phyloP scores from a whole-genome alignment of 2,797 vertebrate genomes.

The Parambassis ranga region DNA sequence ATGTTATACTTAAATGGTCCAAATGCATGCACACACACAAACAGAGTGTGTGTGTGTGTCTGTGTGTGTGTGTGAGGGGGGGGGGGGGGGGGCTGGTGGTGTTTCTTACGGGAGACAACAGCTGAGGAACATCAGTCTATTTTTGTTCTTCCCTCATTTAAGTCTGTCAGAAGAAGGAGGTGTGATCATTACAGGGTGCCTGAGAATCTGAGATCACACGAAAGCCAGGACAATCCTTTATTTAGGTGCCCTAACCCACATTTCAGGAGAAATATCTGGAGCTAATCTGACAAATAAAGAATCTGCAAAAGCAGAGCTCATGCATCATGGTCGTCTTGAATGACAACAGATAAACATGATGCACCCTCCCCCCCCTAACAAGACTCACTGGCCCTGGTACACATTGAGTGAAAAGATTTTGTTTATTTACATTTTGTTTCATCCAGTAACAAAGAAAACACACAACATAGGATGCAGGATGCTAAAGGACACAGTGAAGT shows the following conservation, averaged over 20 bases:
- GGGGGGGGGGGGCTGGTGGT: background rate
- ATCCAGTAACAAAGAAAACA: too few relatives aligned
- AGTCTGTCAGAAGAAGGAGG: slow-evolving; percentile 45
- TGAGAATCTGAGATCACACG: slow-evolving; percentile 23
- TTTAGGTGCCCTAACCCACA: slow-evolving; percentile 7
- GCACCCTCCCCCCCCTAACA: too few relatives aligned
- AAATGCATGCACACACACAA: background rate
- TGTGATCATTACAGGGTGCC: slow-evolving; percentile 27
- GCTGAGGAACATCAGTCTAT: slow-evolving; percentile 65
- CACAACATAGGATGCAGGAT: too few relatives aligned
- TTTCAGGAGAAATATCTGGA: background rate
- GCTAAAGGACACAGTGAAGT: too few relatives aligned
- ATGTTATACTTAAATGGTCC: background rate
- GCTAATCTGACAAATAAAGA: background rate
- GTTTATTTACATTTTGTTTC: too few relatives aligned
- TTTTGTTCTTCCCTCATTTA: slow-evolving; percentile 50
- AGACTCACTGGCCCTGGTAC: too few relatives aligned
- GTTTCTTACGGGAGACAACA: slow-evolving; percentile 54
- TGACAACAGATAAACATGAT: too few relatives aligned
- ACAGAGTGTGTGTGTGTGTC: too few relatives aligned
- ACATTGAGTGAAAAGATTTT: too few relatives aligned
- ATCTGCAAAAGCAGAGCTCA: background rate
- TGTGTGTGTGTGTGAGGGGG: too few relatives aligned
- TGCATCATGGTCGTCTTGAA: too few relatives aligned
- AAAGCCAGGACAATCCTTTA: background rate